Evolutionary conservation across 2,113 vertebrate species (phyloP).

Genomic region (Atherinomorus stipes): DNA sequence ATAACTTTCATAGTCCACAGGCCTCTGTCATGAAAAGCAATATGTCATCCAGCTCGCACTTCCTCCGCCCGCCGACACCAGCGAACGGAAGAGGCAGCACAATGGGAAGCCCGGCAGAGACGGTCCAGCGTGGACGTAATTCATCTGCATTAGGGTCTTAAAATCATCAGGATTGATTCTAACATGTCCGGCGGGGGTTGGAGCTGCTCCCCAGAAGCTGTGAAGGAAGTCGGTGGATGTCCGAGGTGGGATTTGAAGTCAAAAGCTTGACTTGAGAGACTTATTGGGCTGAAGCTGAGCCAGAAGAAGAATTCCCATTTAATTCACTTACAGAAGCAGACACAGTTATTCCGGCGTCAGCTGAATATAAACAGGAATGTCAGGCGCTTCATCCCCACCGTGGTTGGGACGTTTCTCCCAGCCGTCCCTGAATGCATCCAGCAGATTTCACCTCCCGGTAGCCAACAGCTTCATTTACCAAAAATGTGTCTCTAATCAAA

Average conservation of each 20-base stretch:
- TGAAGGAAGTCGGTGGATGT: conserved; percentile 10
- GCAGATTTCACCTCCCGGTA: too few species aligned
- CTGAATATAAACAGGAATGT: neutral
- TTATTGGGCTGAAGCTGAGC: conserved; percentile 1
- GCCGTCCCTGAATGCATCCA: too few species aligned
- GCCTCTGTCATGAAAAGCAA: conserved; percentile 56
- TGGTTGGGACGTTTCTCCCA: too few species aligned
- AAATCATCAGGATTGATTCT: conserved; percentile 38
- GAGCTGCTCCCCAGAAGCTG: conserved; percentile 7
- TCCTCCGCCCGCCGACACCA: conserved; percentile 52
- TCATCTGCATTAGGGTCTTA: conserved; percentile 37
- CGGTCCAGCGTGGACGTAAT: conserved; percentile 22
- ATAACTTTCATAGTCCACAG: conserved; percentile 57
- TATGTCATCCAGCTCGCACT: conserved; percentile 43
- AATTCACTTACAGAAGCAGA: neutral
- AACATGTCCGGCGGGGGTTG: conserved; percentile 27
- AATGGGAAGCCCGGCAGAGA: conserved; percentile 22
- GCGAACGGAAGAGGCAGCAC: conserved; percentile 32
- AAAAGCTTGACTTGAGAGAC: conserved; percentile 14
- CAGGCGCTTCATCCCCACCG: too few species aligned
- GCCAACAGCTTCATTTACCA: too few species aligned
- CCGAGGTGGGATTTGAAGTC: conserved; percentile 31
- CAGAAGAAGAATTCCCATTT: conserved; percentile 4
- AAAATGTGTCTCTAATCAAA: too few species aligned
- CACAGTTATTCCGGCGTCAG: neutral